These are phyloP conservation scores for Protosalanx chinensis DNA, from an alignment of 2,797 vertebrate genomes.

Conservation along the genomic window DNA sequence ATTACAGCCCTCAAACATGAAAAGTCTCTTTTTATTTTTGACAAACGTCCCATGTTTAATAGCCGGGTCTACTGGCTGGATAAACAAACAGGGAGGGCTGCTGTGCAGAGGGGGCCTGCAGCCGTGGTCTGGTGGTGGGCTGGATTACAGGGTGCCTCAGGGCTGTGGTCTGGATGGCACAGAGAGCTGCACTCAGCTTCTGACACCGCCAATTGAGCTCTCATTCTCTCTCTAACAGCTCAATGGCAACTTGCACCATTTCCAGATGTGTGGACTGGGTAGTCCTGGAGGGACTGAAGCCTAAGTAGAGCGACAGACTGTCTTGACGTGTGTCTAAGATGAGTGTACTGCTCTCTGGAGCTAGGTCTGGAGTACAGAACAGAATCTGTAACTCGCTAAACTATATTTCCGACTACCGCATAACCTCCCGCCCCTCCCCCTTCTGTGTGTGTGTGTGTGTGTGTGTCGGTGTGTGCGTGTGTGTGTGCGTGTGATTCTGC, in stretches of 20 bases:
- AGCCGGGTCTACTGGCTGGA: constrained; percentile 64
- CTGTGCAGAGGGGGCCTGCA: constrained; percentile 64
- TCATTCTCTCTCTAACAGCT: constrained; percentile 55
- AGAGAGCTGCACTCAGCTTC: constrained; percentile 62
- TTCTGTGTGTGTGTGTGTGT: neutral
- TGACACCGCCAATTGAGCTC: constrained; percentile 61
- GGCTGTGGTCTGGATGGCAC: constrained; percentile 68
- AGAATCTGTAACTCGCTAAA: constrained; percentile 13
- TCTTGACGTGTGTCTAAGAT: constrained; percentile 10
- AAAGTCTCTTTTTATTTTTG: constrained; percentile 79
- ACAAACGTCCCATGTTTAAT: constrained; percentile 76
- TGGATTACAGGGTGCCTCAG: constrained; percentile 71
- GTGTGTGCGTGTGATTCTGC: constrained; percentile 27
- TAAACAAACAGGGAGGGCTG: constrained; percentile 72
- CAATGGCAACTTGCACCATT: constrained; percentile 58
- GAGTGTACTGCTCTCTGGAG: constrained; percentile 18
- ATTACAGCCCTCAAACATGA: constrained; percentile 79
- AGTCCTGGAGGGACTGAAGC: constrained; percentile 37
- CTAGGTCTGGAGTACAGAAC: constrained; percentile 31
- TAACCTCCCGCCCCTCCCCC: no score
- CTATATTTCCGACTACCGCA: no score
- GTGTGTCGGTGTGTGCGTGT: neutral
- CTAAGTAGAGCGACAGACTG: constrained; percentile 13
- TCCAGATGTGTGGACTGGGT: constrained; percentile 70
- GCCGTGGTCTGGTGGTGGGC: constrained; percentile 69